These are phyloP conservation scores for Thalassarche chlororhynchos DNA, from an alignment of 2,113 vertebrate species.

Conservation along the genomic window DNA sequence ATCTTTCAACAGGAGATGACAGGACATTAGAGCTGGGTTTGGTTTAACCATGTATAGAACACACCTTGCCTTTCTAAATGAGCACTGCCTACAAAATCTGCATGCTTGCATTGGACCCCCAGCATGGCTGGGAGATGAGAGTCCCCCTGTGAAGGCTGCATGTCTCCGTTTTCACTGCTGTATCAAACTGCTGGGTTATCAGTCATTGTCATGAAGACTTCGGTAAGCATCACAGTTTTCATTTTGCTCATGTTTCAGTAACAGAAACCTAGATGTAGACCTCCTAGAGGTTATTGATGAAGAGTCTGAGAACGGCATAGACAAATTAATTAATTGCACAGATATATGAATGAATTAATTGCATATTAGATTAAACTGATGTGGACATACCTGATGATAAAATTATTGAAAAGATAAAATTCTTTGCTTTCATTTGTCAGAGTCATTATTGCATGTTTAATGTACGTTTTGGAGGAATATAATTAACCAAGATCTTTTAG, in stretches of 20 bases:
- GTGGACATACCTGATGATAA: constrained; percentile 54
- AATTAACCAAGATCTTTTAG: constrained; percentile 64
- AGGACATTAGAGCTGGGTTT: neutral
- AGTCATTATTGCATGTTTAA: constrained; percentile 61
- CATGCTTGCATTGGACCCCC: neutral
- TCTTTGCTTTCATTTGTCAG: constrained; percentile 66
- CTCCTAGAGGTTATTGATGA: constrained; percentile 65
- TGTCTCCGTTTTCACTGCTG: neutral
- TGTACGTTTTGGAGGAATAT: constrained; percentile 66
- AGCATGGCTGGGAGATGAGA: neutral
- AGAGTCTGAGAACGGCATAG: constrained; percentile 37
- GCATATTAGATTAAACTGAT: constrained; percentile 66
- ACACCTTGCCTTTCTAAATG: neutral
- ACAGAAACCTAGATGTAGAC: neutral
- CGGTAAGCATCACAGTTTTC: neutral
- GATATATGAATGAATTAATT: constrained; percentile 70
- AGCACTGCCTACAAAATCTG: neutral
- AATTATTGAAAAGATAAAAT: constrained; percentile 71
- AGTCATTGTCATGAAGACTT: neutral
- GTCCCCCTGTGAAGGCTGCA: neutral
- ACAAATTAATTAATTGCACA: constrained; percentile 69
- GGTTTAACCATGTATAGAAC: neutral
- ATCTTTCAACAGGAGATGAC: neutral
- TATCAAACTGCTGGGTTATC: neutral
- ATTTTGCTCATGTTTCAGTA: constrained; percentile 54